Evolutionary conservation across 2,113 vertebrate species (phyloP), one percentile per base, ranked within the genome.

Genomic region (Dipodomys merriami): DNA sequence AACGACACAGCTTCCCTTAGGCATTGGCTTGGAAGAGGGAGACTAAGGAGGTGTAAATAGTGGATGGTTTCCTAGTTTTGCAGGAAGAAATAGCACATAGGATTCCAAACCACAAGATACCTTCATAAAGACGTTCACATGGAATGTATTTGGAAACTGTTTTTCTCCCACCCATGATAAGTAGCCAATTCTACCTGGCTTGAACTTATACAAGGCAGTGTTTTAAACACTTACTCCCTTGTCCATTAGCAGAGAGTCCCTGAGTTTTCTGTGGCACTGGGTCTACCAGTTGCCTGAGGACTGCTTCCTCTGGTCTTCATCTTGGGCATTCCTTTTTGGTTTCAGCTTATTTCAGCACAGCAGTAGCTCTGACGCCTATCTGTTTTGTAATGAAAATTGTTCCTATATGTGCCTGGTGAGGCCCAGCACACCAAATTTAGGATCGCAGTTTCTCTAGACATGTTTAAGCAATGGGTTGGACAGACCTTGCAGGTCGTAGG

Each of bases 71-170:
- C 85, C 16, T 78, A 85, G 69, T 33, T 95, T 83, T 90, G 7
- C 29, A 74, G 22, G 11, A 73, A 94, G 76, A 94, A 74, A 84
- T 6, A 80, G 18, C 12, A 13, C 30, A 1, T 20, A 69, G 16
- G 57, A 90, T 78, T 91, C 83, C 46, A 92, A 88, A 49, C 83
- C 79, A 44, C 79, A 92, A 46, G 82, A 83, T 62, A 86, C 62
- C 83, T 93, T 93, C 82, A 46, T 60, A 53, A 91, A 93, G 87
- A 83, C 1, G 1, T 74, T 72, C 35, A 67, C n/a, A 13, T 83
- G 72, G 77, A 71, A 93, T 65, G 22, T 49, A 15, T 19, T 72
- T 81, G 44, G 30, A 25, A 90, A 49, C 16, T 57, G 15, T 44
- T 76, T 76, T 74, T 67, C 6, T 35, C 6, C 30, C 2, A 72